Base-by-base conservation (phyloP, 2,888 invertebrate species). In the Dicyrtoma fusca region DNA sequence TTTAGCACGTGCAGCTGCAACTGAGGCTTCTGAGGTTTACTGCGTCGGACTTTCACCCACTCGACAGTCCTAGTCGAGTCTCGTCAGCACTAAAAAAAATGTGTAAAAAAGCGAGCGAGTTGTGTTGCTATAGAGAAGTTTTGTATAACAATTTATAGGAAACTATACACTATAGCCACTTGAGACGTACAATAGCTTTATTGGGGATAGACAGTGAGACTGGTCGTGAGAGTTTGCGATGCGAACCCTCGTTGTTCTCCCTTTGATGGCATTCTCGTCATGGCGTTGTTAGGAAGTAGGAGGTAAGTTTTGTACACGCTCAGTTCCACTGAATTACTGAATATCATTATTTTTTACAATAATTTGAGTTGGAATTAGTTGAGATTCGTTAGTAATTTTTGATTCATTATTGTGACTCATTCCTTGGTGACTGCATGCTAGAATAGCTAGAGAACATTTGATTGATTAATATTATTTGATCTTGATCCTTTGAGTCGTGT, bases 271-370 rank as follows among this genome's bases (percentile, higher is more conserved):
- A 65, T 47, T 65, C 65, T 47, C 55, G 57, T 71, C 53, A 71
- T 71, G 71, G 71, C 71, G 70, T 66, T 66, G 59, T 61, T 59
- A 69, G 61, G 47, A 69, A 61, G 47, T 69, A 69, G 69, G 65
- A 65, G 71, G 71, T 71, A 71, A 71, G 71, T 61, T n/a, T 25
- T n/a, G n/a, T 3, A 34, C 34, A 34, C 34, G 34, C 34, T 34
- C 34, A n/a, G n/a, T n/a, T n/a, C n/a, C n/a, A n/a, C n/a, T n/a
- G n/a, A n/a, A n/a, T n/a, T n/a, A n/a, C n/a, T 55, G 19, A 23
- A 59, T 59, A 21, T 59, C 10, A 59, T 59, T 59, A n/a, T n/a
- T n/a, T n/a, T n/a, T n/a, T n/a, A n/a, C n/a, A 34, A 62, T 26
- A n/a, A 25, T 62, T 25, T 19, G 8, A 57, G 19, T 21, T 53